Evolutionary conservation across 2,113 vertebrate genomes (phyloP).

Genomic region (Marcusenius ussheri): DNA sequence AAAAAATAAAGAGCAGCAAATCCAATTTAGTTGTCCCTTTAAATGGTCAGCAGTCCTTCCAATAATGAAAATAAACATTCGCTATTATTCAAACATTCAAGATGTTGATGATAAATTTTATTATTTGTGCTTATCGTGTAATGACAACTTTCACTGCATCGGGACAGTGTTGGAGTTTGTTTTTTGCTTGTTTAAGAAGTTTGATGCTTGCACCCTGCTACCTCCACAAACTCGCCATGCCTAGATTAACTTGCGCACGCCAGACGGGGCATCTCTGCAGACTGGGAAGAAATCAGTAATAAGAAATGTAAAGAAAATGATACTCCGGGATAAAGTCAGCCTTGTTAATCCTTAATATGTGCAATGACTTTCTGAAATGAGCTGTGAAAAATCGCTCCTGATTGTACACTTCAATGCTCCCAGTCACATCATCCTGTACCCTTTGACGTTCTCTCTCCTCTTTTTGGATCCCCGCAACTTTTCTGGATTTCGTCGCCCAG

Average conservation of each 20-base stretch:
- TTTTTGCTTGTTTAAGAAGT: neutral
- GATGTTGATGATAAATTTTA: neutral
- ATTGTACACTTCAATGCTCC: conserved; percentile 1
- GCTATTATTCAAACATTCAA: neutral
- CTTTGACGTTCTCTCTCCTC: conserved; percentile 36
- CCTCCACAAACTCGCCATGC: conserved; percentile 40
- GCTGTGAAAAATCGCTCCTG: conserved; percentile 24
- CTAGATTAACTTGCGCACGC: conserved; percentile 28
- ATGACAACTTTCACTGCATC: neutral
- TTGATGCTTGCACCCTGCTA: conserved; percentile 19
- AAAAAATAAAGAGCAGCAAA: neutral
- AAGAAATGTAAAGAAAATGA: conserved; percentile 4
- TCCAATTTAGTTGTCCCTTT: neutral
- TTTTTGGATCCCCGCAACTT: conserved; percentile 47
- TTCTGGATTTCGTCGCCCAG: conserved; percentile 31
- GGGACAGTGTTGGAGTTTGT: neutral
- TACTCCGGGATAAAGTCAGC: conserved; percentile 13
- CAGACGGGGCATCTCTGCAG: conserved; percentile 19
- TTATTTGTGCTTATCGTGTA: neutral
- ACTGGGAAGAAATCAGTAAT: conserved; percentile 35
- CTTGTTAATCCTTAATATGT: conserved; percentile 12
- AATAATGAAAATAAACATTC: neutral
- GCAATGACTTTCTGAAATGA: conserved; percentile 18
- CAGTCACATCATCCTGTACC: conserved; percentile 31
- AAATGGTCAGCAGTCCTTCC: neutral